Base-by-base conservation (phyloP, 2,797 vertebrate species). In the Apogon talboti region DNA sequence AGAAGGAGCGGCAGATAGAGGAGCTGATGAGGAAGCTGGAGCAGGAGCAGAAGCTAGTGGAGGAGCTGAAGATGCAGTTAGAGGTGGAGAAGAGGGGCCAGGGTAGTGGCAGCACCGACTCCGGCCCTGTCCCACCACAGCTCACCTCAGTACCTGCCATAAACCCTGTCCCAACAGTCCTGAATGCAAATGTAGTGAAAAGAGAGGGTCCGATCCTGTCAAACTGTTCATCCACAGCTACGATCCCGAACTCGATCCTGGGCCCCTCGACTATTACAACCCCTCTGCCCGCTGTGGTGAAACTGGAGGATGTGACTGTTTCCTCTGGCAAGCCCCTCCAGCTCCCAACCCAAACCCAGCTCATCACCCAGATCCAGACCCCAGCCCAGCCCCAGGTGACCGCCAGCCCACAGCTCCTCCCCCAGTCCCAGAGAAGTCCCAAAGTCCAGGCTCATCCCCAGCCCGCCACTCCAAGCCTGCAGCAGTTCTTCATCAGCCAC, bases 1-100 rank as follows among this genome's bases (percentile, higher is more conserved):
- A 98, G 88, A 99, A 99, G 70, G 96, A 99, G 87, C 95, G 95
- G 33, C 97, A 98, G 89, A 99, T 99, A 1, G 95, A 96, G 63
- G 97, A 98, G 89, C 87, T 99, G 54, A 98, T 98, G 89, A 93
- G 94, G 72, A 97, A 97, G 92, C 91, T 98, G 85, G 96, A 98
- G 89, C 96, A 98, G 66, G 97, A 99, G 82, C 98, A 99, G 87
- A 95, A 93, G 79, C 89, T 98, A 15, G 98, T 99, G 82, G 98
- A 99, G 82, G 94, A 94, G 53, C 90, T 99, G 63, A 99, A 98
- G 88, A 96, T 97, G 95, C 98, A 99, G 79, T 94, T 99, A 9
- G 94, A 99, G 81, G 96, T 96, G 65, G 97, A 98, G 72, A 99
- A 99, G 72, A 94, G 95, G 62, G 91, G 92, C 38, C 94, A 78